Conservation (phyloP, 2,113 vertebrate genomes). For the Lutjanus erythropterus region DNA sequence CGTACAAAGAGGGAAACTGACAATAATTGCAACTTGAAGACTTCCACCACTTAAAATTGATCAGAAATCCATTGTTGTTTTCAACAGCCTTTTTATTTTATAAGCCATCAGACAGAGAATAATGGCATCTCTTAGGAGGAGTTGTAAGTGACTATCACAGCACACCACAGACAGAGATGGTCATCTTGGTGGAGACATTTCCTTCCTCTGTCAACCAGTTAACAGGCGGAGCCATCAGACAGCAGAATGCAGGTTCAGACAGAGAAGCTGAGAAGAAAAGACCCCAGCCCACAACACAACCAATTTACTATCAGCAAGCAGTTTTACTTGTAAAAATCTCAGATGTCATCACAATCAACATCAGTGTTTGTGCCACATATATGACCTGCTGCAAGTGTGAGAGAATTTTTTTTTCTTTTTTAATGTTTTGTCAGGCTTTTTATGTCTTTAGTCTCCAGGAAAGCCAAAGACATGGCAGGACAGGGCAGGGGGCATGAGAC, state of each 20-base stretch:
- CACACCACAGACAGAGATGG: conserved; percentile 59
- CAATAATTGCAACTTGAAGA: background rate
- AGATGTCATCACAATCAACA: background rate
- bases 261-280: background rate
- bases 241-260: background rate
- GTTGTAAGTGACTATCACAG: conserved; percentile 19
- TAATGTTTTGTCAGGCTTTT: too few species aligned
- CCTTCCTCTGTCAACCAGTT: conserved; percentile 66
- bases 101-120: background rate
- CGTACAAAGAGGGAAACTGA: background rate
- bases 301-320: conserved; percentile 2
- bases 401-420: background rate
- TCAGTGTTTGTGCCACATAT: background rate
- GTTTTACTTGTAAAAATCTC: background rate
- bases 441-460: too few species aligned
- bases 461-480: too few species aligned
- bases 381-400: background rate
- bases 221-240: conserved; percentile 49
- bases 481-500: too few species aligned
- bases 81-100: background rate
- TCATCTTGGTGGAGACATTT: conserved; percentile 79
- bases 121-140: conserved; percentile 23
- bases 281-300: background rate
- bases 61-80: conserved; percentile 6
- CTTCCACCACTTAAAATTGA: conserved; percentile 1